phyloP scores from a whole-genome alignment of 2,888 invertebrate species.

The Amitus sp. region DNA sequence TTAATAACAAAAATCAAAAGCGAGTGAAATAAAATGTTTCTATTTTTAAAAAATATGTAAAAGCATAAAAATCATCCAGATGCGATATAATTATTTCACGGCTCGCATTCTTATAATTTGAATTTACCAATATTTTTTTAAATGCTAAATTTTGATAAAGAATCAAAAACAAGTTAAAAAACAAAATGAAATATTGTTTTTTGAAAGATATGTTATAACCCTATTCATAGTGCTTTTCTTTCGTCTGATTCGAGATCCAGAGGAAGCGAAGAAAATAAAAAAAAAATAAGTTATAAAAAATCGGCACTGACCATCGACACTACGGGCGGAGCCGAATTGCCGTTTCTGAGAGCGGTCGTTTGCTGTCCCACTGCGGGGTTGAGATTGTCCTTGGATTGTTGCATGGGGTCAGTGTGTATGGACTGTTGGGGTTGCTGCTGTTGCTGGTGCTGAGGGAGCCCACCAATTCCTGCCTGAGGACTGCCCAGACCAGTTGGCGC shows the following conservation, averaged over 20 bases:
- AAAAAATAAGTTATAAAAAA: background rate
- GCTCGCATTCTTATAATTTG: too few species aligned
- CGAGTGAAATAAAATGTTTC: too few species aligned
- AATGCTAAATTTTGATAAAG: too few species aligned
- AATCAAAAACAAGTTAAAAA: too few species aligned
- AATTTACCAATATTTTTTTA: too few species aligned
- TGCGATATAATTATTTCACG: too few species aligned
- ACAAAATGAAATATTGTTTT: too few species aligned
- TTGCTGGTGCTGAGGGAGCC: conserved; percentile 56
- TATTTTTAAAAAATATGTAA: too few species aligned
- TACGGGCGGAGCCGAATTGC: conserved; percentile 62
- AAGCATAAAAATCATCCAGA: too few species aligned
- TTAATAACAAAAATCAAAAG: too few species aligned
- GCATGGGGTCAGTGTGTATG: conserved; percentile 61
- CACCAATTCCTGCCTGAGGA: conserved; percentile 61
- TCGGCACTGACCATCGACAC: conserved; percentile 59
- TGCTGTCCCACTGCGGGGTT: conserved; percentile 61
- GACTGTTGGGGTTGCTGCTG: conserved; percentile 56
- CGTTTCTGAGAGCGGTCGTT: conserved; percentile 60
- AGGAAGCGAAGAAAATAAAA: background rate
- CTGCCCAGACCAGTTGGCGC: conserved; percentile 62
- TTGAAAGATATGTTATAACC: too few species aligned
- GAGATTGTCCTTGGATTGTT: conserved; percentile 63
- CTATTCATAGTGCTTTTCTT: too few species aligned
- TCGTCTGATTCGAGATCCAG: background rate